These are phyloP conservation scores for Solenopsis invicta DNA, from an alignment of 1,140 invertebrate genomes.

Conservation along the genomic window DNA sequence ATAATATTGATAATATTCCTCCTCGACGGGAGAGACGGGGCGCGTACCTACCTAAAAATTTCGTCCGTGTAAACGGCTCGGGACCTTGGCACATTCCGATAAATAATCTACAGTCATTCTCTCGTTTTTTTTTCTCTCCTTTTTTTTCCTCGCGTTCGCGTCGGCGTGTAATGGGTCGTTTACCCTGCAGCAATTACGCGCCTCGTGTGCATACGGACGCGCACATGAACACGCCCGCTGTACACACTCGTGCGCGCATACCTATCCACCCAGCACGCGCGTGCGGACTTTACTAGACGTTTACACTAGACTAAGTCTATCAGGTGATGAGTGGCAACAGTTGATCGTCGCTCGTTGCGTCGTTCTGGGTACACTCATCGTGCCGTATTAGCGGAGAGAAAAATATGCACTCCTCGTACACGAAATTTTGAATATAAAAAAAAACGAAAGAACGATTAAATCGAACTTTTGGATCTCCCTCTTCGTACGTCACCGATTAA, in stretches of 20 bases:
- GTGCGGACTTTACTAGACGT: slow-evolving; percentile 39
- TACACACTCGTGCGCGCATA: slow-evolving; percentile 21
- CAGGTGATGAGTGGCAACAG: slow-evolving; percentile 58
- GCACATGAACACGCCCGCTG: slow-evolving; percentile 5
- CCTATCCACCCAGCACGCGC: slow-evolving; percentile 46
- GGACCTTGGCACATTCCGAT: slow-evolving; percentile 86
- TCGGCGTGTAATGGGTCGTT: slow-evolving; percentile 44
- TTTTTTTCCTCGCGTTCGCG: slow-evolving; percentile 45
- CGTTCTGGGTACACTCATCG: slow-evolving; percentile 3
- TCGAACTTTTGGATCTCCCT: background rate
- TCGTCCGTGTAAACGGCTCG: slow-evolving; percentile 82
- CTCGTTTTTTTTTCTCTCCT: slow-evolving; percentile 59
- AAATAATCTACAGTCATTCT: slow-evolving; percentile 69
- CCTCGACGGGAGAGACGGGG: slow-evolving; percentile 81
- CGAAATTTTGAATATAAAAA: slow-evolving; percentile 18
- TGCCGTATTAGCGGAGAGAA: background rate
- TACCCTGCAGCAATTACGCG: slow-evolving; percentile 56
- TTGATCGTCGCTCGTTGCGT: slow-evolving; percentile 51
- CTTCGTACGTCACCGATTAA: background rate
- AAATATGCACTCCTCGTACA: slow-evolving; percentile 49
- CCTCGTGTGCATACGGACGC: slow-evolving; percentile 24
- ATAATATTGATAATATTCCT: slow-evolving; percentile 74
- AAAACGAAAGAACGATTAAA: background rate
- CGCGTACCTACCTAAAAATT: slow-evolving; percentile 71
- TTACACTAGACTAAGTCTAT: slow-evolving; percentile 61